Evolutionary conservation across 2,888 invertebrate species (phyloP).

Genomic region (Strigamia crassipes): DNA sequence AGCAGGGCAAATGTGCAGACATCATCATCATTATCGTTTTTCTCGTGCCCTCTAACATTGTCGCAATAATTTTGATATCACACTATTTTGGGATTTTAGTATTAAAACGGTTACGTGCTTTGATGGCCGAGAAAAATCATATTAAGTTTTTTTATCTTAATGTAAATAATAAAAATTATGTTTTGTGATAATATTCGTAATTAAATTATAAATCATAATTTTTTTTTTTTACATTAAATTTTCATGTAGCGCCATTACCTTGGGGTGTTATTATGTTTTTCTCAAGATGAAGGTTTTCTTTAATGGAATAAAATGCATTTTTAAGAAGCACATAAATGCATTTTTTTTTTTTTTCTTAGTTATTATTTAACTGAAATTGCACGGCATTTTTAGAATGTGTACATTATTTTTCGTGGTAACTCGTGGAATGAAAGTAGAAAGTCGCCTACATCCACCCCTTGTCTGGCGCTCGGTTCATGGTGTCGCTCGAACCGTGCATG

Average conservation of each 20-base stretch:
- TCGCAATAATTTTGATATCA: background rate
- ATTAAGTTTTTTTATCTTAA: no score
- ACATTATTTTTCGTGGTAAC: conserved; percentile 2
- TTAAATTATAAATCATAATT: conserved; percentile 5
- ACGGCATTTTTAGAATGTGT: background rate
- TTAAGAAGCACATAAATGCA: background rate
- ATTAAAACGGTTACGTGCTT: background rate
- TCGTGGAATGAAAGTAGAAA: conserved; percentile 3
- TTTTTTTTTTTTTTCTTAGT: background rate
- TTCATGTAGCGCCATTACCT: conserved; percentile 5
- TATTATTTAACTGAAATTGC: conserved; percentile 5
- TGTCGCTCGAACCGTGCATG: conserved; percentile 21
- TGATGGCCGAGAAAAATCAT: background rate
- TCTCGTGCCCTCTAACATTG: background rate
- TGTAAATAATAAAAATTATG: no score
- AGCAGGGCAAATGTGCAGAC: background rate
- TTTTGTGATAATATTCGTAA: background rate
- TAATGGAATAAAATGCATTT: conserved; percentile 16
- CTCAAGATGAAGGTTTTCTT: background rate
- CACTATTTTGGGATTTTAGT: background rate
- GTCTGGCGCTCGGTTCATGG: conserved; percentile 21
- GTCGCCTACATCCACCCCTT: background rate
- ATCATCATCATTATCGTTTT: conserved; percentile 17
- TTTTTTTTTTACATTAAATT: conserved; percentile 19
- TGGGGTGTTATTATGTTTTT: conserved; percentile 1